phyloP scores from a whole-genome alignment of 2,113 vertebrate genomes.

The Hemibagrus wyckioides region DNA sequence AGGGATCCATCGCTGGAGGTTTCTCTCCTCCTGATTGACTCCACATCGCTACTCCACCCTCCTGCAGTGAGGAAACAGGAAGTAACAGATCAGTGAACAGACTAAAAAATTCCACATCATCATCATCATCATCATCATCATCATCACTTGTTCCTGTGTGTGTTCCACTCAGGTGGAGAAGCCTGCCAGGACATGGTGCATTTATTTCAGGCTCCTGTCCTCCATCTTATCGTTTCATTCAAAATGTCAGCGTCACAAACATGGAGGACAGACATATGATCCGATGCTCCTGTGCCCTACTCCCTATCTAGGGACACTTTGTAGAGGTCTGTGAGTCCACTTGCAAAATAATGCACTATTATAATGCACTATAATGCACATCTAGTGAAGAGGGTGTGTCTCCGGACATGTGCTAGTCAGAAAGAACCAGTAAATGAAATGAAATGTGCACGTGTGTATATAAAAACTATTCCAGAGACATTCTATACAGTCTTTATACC shows the following conservation, averaged over 20 bases:
- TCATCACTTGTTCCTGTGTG: too few relatives aligned
- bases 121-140: background rate
- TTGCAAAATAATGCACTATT: background rate
- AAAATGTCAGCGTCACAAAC: background rate
- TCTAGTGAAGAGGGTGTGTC: background rate
- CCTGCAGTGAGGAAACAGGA: constrained; percentile 1
- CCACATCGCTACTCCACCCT: constrained; percentile 85
- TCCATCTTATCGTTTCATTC: background rate
- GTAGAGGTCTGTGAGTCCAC: background rate
- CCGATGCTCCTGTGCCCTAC: background rate
- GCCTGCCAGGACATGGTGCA: too few relatives aligned
- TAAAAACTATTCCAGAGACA: background rate
- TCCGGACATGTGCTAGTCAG: background rate
- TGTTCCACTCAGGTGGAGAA: background rate
- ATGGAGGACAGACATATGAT: background rate
- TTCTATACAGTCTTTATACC: background rate
- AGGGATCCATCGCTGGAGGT: constrained; percentile 71
- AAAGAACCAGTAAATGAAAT: background rate
- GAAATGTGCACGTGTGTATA: background rate
- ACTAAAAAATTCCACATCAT: background rate
- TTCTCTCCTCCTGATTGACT: constrained; percentile 77
- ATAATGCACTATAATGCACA: too few relatives aligned
- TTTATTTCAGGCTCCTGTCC: background rate
- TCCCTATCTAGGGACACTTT: background rate
- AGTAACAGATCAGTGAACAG: background rate